Base-by-base conservation (phyloP, 1,140 invertebrate genomes). In the Dolichoris vasculosae region DNA sequence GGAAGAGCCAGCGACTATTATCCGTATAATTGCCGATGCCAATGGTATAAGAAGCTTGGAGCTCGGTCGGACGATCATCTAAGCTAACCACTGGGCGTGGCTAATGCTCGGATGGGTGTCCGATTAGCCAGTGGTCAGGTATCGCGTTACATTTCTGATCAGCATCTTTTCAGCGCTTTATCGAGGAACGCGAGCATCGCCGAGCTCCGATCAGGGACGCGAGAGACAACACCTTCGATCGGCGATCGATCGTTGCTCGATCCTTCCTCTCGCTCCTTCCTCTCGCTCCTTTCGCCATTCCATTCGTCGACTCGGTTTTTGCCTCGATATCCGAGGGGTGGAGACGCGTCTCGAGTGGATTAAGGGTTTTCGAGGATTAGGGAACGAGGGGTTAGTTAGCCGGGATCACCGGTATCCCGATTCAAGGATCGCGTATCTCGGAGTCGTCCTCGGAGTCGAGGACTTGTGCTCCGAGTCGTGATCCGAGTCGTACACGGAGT, bases 91-190 rank as follows among this genome's bases (percentile, higher is more conserved):
- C 69, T 73, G 69, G 69, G 69, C 69, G 69, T 73, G 69, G 69
- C 40, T 73, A 73, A 73, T 43, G 69, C 69, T 23, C n/a, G 69
- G 38, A 73, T 43, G 69, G 69, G 69, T 40, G 69, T 73, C 69
- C 69, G 69, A 73, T 73, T 73, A 73, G 69, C 20, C 69, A 73
- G 69, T 73, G 69, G 69, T 73, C 69, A 73, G 69, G 69, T 73
- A 73, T 73, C 69, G 32, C 69, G 69, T 73, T 73, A 73, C 69
- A 63, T 17, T 78, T 40, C 20, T 63, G 17, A 78, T 38, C 51
- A 38, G 40, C 23, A 43, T 43, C 69, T 43, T 73, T n/a, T 43
- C 35, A 71, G 67, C 35, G 32, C 38, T 71, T 48, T 35, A 55
- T 51, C 11, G 75, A 77, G 6, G 51, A 11, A 20, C 20, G 35